These are phyloP conservation scores for Camptogramma bilineatum DNA, from an alignment of 2,888 invertebrate genomes.

Conservation along the genomic window DNA sequence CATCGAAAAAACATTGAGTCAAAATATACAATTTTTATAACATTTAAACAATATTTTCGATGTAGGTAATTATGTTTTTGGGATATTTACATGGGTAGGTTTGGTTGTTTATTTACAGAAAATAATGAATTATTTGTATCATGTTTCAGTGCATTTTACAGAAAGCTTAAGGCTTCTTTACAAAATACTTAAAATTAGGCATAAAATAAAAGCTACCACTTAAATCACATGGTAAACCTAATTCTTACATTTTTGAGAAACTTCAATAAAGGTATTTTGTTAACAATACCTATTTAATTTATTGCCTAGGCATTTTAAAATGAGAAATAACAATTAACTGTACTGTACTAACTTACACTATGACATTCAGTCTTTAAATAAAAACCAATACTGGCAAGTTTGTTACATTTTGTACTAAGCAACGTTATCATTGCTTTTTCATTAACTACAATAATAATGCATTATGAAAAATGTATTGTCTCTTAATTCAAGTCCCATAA, in stretches of 20 bases:
- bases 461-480: constrained; percentile 12
- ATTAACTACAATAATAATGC: constrained; percentile 59
- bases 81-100: neutral
- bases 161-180: constrained; percentile 25
- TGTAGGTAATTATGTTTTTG: neutral
- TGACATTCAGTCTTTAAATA: constrained; percentile 84
- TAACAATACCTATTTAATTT: constrained; percentile 50
- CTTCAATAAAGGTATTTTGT: constrained; percentile 26
- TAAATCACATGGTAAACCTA: constrained; percentile 48
- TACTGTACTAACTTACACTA: constrained; percentile 64
- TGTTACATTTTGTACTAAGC: constrained; percentile 84
- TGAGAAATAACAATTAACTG: constrained; percentile 69
- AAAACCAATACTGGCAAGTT: constrained; percentile 86
- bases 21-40: neutral
- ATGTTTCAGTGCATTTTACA: constrained; percentile 18
- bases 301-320: constrained; percentile 60
- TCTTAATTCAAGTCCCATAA: constrained; percentile 5
- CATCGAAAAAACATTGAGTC: neutral
- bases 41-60: neutral
- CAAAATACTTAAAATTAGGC: constrained; percentile 32
- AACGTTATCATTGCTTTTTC: constrained; percentile 73
- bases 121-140: no score
- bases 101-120: neutral
- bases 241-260: constrained; percentile 35
- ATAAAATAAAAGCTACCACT: constrained; percentile 54